Conservation (phyloP, 1,140 invertebrate genomes). For the Aphis gossypii region DNA sequence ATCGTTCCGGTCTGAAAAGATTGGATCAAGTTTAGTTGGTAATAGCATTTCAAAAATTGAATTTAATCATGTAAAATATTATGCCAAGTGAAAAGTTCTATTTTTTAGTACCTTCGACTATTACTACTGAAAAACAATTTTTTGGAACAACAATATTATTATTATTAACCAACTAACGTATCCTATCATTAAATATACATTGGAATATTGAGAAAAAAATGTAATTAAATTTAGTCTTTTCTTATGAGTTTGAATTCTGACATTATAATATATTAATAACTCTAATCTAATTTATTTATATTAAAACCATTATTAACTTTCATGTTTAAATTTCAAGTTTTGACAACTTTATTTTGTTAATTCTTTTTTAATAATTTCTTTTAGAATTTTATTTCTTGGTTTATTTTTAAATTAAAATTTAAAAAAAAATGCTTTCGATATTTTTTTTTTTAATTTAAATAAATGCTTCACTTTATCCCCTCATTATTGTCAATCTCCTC, state of each 20-base stretch:
- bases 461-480: too few species aligned
- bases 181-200: background rate
- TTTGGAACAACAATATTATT: background rate
- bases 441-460: too few species aligned
- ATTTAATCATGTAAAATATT: background rate
- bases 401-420: too few species aligned
- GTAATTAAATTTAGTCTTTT: background rate
- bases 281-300: background rate
- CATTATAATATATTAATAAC: background rate
- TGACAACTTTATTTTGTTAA: background rate
- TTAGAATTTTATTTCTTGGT: too few species aligned
- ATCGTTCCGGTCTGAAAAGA: background rate
- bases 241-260: background rate
- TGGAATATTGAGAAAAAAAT: background rate
- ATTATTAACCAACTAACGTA: background rate
- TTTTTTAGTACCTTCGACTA: background rate
- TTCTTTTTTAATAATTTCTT: too few species aligned
- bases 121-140: background rate
- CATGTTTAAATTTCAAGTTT: background rate
- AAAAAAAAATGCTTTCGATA: too few species aligned
- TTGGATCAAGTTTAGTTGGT: background rate
- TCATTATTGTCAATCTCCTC: too few species aligned
- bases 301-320: too few species aligned
- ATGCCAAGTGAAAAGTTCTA: background rate
- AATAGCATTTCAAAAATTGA: slow-evolving; percentile 11